Evolutionary conservation across 2,113 vertebrate species (phyloP).

Genomic region (Psittacara wagleri): DNA sequence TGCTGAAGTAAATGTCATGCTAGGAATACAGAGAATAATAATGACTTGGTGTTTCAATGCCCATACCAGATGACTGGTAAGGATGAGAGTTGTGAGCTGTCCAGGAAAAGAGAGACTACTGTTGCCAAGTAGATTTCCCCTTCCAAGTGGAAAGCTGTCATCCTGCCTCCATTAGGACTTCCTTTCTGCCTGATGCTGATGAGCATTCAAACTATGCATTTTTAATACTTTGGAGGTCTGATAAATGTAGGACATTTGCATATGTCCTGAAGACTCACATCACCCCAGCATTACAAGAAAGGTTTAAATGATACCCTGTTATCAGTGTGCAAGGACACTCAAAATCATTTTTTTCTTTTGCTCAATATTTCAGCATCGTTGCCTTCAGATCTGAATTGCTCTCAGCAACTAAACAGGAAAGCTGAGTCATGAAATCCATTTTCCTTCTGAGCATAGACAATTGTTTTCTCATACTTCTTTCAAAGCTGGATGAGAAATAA

Average conservation of each 20-base stretch:
- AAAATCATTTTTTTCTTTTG: neutral
- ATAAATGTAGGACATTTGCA: neutral
- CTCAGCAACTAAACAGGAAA: neutral
- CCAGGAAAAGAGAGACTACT: neutral
- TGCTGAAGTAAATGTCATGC: neutral
- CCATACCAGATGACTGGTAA: neutral
- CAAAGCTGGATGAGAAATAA: neutral
- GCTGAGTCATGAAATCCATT: neutral
- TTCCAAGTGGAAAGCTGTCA: neutral
- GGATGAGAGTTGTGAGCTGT: neutral
- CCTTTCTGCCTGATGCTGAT: neutral
- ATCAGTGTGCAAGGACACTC: fast-evolving
- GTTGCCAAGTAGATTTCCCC: neutral
- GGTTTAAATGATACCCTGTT: neutral
- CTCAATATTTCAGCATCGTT: fast-evolving
- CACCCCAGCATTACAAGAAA: neutral
- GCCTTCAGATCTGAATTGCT: neutral
- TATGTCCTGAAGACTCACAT: neutral
- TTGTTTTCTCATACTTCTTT: neutral
- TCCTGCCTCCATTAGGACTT: neutral
- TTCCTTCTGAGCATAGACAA: neutral
- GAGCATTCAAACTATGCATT: neutral
- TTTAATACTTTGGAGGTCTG: neutral
- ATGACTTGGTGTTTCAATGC: neutral
- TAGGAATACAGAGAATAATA: neutral